Base-by-base conservation (phyloP, 2,888 invertebrate species). In the Idaea dimidiata region DNA sequence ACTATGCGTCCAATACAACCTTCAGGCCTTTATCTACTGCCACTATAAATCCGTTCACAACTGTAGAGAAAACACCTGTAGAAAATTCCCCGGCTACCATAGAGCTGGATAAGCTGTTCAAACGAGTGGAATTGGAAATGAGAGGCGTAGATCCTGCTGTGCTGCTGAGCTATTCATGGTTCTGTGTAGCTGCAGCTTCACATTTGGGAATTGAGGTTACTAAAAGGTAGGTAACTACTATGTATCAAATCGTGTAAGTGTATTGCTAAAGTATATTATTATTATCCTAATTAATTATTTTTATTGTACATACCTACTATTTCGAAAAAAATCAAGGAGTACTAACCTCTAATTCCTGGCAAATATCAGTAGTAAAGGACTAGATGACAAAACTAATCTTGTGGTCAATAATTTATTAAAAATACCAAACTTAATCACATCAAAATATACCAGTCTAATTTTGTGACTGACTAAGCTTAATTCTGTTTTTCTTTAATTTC, bases 61-160 rank as follows among this genome's bases (percentile, higher is more conserved):
- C 14, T 43, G 43, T 43, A 14, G 43, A 43, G 14, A 10, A 43
- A 14, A 10, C 43, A 14, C 74, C 80, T 0, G 69, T 80, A 6
- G 81, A 83, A 65, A 73, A 77, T 69, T 71, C 78, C 1, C 72
- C 79, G 55, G 55, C 71, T 43, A n/a, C 73, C 0, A 65, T 86
- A 7, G 94, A 94, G 81, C 80, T 92, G 7, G 97, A 97, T 78
- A 97, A 96, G 84, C 91, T 99, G 54, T 98, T 95, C 79, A 96
- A 96, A 86, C 94, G 94, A 74, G 90, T 99, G 8, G 96, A 97
- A 83, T 81, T 99, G 64, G 98, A 99, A 91, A 93, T 98, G 73
- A 94, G 96, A 80, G 97, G 97, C 16, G 95, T 98, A 78, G 99
- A 99, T 83, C 95, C 95, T 1, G 96, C 96, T 0, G 98, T 99